These are phyloP conservation scores for Teinopalpus imperialis DNA, from an alignment of 2,888 invertebrate species.

Conservation along the genomic window DNA sequence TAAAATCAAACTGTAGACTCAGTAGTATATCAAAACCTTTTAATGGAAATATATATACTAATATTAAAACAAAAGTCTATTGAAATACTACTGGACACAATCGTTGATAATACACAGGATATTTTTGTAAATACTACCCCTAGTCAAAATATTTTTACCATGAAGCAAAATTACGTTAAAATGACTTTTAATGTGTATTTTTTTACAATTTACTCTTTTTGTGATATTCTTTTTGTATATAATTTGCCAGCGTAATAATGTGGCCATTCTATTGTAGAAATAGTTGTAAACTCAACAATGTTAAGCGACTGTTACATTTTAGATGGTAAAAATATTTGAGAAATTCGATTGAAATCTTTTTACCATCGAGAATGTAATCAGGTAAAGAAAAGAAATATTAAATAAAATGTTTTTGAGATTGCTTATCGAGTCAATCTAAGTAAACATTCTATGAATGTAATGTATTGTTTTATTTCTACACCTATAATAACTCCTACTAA, in stretches of 20 bases:
- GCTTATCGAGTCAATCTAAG: constrained; percentile 62
- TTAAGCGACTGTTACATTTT: constrained; percentile 28
- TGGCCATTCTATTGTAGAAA: constrained; percentile 64
- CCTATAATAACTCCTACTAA: no score
- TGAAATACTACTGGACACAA: constrained; percentile 18
- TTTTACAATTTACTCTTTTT: constrained; percentile 57
- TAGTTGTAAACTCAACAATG: constrained; percentile 31
- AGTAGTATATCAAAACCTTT: constrained; percentile 29
- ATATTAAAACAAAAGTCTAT: constrained; percentile 10
- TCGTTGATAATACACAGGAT: constrained; percentile 24
- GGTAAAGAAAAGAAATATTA: constrained; percentile 42
- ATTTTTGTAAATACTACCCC: constrained; percentile 44
- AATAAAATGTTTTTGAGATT: constrained; percentile 60
- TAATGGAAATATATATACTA: constrained; percentile 33
- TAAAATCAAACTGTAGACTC: constrained; percentile 37
- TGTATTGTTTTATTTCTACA: constrained; percentile 45
- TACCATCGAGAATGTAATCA: constrained; percentile 47
- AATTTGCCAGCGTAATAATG: constrained; percentile 60
- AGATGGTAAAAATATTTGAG: constrained; percentile 27
- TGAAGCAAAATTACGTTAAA: constrained; percentile 28
- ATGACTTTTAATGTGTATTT: constrained; percentile 30
- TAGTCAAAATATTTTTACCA: constrained; percentile 47
- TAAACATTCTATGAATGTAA: constrained; percentile 78
- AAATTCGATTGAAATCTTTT: constrained; percentile 18
- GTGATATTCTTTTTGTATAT: constrained; percentile 74